Evolutionary conservation across 2,113 vertebrate genomes (phyloP), one percentile per base, ranked within the genome.

Genomic region (Orycteropus afer): DNA sequence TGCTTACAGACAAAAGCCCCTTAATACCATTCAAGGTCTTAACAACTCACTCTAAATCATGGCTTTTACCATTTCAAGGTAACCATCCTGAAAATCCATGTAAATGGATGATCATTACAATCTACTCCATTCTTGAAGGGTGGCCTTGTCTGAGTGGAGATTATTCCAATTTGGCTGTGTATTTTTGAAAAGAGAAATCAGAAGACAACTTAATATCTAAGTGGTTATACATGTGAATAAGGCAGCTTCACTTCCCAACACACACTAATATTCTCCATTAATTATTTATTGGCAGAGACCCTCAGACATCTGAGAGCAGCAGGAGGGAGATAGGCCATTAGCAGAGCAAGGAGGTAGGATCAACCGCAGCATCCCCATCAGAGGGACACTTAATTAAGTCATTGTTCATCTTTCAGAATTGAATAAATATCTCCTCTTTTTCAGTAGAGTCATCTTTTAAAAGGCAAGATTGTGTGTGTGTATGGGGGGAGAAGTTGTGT

Each of bases 281-380:
- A 99, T 99, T 98, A 99, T 99, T 99, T 97, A 99, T 97, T 25
- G 90, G 84, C 97, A 95, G 76, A 95, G 96, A 97, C 96, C 96
- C 98, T 90, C 90, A 97, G 98, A 95, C 93, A 97, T 89, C 0
- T 10, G 98, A 98, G 98, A 98, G 74, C 4, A 92, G 37, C 98
- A 96, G 95, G 63, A 91, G 98, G 97, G 98, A 98, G 96, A 96
- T 7, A 67, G 95, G 96, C 98, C 98, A 98, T 98, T 97, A 98
- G 93, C 89, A 71, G 65, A 73, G 78, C 86, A 93, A 69, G 49
- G 15, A 47, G 67, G 47, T 51, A 20, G 32, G 59, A 27, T 34
- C 61, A 15, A 29, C 1, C 3, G 57, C 22, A 1, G 45, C 0
- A 0, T 3, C 69, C 18, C 61, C 34, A 17, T 45, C 55, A 51